Evolutionary conservation across 2,797 vertebrate species (phyloP).

Genomic region (Lophius americanus): DNA sequence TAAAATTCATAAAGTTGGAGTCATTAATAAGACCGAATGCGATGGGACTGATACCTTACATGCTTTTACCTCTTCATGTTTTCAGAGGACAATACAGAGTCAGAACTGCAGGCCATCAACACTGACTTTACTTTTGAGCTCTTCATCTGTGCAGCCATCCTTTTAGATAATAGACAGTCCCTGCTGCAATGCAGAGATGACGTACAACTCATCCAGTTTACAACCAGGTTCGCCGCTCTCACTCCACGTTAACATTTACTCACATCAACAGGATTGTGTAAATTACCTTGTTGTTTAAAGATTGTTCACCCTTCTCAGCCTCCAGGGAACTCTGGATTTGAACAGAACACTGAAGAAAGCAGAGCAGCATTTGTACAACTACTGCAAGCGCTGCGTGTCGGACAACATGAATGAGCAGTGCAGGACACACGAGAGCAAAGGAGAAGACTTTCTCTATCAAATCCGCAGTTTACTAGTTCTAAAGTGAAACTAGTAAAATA

Average conservation of each 20-base stretch:
- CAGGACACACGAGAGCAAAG: conserved; percentile 64
- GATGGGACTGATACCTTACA: not conserved
- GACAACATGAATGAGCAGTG: conserved; percentile 66
- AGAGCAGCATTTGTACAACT: conserved; percentile 82
- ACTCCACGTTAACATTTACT: not conserved
- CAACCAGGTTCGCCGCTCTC: conserved; percentile 71
- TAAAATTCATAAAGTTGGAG: conserved; percentile 40
- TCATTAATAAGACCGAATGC: not conserved
- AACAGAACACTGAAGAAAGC: conserved; percentile 81
- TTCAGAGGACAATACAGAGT: conserved; percentile 66
- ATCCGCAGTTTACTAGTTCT: conserved; percentile 82
- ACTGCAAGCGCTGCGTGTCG: conserved; percentile 81
- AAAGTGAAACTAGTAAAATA: conserved; percentile 48
- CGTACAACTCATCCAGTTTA: conserved; percentile 83
- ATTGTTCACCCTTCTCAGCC: conserved; percentile 56
- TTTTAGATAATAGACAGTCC: conserved; percentile 77
- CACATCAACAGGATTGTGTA: not conserved
- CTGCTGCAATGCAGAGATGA: conserved; percentile 78
- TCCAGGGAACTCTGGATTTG: conserved; percentile 83
- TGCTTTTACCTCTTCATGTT: conserved; percentile 20
- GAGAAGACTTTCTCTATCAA: conserved; percentile 79
- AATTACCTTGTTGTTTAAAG: conserved; percentile 1
- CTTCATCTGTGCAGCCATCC: conserved; percentile 83
- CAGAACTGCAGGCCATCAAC: conserved; percentile 71
- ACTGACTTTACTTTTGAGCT: conserved; percentile 85